Evolutionary conservation across 2,113 vertebrate species (phyloP).

Genomic region (Cynocephalus volans): DNA sequence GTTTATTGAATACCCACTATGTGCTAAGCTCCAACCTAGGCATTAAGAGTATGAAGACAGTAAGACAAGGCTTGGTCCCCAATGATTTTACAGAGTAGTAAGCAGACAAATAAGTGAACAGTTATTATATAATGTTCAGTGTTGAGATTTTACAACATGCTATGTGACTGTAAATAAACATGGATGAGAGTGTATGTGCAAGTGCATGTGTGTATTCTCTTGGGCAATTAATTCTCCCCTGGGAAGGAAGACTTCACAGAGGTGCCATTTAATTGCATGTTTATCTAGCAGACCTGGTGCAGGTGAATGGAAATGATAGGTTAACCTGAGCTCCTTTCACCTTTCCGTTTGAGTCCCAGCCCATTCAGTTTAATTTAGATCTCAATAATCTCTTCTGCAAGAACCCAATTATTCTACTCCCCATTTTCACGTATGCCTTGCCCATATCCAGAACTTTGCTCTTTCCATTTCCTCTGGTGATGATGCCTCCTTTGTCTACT

Average conservation of each 20-base stretch:
- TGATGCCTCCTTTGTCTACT: neutral
- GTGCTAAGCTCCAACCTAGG: neutral
- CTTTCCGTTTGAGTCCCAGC: neutral
- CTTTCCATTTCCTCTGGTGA: neutral
- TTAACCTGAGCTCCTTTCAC: neutral
- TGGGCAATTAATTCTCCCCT: too few relatives aligned
- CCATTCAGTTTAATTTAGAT: neutral
- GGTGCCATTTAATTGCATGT: neutral
- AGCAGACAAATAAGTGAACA: neutral
- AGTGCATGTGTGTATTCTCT: neutral
- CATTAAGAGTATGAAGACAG: neutral
- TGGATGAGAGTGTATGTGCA: neutral
- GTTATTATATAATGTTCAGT: neutral
- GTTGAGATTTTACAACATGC: neutral
- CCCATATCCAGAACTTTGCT: neutral
- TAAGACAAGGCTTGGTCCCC: neutral
- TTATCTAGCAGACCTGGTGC: neutral
- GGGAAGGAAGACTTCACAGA: neutral
- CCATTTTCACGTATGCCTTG: neutral
- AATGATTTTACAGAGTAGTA: neutral
- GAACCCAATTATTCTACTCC: neutral
- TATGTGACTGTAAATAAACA: neutral
- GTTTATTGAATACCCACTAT: neutral
- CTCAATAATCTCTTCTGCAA: neutral
- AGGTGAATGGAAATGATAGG: neutral